These are phyloP conservation scores for Gulo gulo DNA, from an alignment of 2,113 vertebrate species.

Conservation along the genomic window DNA sequence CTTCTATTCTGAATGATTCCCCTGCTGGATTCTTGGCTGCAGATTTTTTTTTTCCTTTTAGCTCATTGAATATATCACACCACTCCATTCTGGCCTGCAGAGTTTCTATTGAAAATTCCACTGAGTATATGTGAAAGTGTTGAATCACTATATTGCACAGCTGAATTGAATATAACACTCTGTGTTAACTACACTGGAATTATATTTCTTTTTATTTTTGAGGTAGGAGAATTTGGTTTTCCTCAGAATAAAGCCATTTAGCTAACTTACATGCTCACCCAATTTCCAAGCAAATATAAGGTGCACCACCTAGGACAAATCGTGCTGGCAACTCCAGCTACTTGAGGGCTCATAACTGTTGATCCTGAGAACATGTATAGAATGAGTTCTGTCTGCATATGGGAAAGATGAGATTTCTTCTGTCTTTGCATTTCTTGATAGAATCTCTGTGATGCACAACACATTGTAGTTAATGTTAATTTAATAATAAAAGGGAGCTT, in stretches of 20 bases:
- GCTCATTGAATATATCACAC: neutral
- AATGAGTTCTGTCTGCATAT: neutral
- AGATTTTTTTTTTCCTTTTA: neutral
- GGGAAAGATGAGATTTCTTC: neutral
- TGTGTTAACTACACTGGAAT: neutral
- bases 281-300: neutral
- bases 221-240: neutral
- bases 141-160: neutral
- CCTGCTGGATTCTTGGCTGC: accelerated
- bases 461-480: too few relatives aligned
- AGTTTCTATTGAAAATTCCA: neutral
- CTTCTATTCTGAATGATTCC: too few relatives aligned
- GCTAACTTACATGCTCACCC: neutral
- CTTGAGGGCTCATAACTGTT: neutral
- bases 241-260: neutral
- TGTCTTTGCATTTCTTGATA: neutral
- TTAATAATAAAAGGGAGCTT: neutral
- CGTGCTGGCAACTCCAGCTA: too few relatives aligned
- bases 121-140: neutral
- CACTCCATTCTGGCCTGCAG: neutral
- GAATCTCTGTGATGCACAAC: too few relatives aligned
- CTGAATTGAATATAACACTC: neutral
- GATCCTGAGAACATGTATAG: neutral
- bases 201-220: neutral
- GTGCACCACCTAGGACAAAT: accelerated